phyloP scores from a whole-genome alignment of 2,797 vertebrate species.

The Buceros bicornis region DNA sequence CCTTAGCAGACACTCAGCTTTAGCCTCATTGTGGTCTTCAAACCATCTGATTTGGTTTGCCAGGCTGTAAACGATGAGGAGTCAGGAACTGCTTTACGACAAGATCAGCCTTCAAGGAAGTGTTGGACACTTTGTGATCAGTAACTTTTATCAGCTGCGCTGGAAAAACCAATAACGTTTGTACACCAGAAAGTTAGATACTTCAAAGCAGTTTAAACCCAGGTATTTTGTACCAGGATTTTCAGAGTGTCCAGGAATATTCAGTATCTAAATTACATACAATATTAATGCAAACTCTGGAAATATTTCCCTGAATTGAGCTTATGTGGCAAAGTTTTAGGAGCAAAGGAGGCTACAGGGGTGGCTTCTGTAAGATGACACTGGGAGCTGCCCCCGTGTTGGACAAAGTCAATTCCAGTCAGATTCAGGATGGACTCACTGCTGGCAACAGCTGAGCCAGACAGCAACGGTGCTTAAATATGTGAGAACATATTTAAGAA shows the following conservation, averaged over 20 bases:
- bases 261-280: background rate
- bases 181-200: background rate
- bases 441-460: background rate
- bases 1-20: background rate
- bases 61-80: background rate
- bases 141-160: background rate
- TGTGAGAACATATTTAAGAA: background rate
- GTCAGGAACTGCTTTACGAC: background rate
- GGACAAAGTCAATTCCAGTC: background rate
- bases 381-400: background rate
- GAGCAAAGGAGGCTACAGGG: background rate
- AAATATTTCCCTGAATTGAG: background rate
- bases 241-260: background rate
- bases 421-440: accelerated
- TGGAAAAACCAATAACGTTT: background rate
- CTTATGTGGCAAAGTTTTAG: background rate
- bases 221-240: background rate
- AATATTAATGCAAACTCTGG: background rate
- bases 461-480: accelerated
- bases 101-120: background rate
- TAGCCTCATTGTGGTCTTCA: background rate
- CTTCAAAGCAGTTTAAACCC: background rate
- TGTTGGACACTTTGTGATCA: background rate
- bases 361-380: background rate
- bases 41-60: background rate